A percentile compares a stretch with the other conserved stretches of the same genome.
Evolutionary conservation across 2,797 vertebrate genomes (phyloP).

Genomic region (Acomys russatus): DNA sequence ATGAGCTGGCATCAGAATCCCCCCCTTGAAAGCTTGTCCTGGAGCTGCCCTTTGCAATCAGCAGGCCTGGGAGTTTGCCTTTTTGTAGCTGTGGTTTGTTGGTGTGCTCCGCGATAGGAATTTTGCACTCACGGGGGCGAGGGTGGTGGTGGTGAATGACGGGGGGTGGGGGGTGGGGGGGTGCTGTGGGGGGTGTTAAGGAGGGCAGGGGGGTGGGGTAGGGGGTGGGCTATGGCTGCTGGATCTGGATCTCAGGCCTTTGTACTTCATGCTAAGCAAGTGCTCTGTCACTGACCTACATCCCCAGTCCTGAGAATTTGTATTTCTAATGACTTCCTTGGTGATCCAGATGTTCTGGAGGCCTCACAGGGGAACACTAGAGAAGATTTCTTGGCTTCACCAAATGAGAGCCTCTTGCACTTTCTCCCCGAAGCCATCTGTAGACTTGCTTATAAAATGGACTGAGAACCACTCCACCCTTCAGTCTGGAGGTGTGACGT

Average conservation of each 20-base stretch:
- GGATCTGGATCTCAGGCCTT: background rate
- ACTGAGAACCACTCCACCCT: background rate
- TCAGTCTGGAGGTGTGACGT: background rate
- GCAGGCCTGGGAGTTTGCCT: background rate
- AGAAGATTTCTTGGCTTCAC: background rate
- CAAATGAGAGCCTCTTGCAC: background rate
- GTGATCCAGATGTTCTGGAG: background rate
- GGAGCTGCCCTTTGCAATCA: slow-evolving; percentile 21
- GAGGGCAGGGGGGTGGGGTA: too few relatives aligned
- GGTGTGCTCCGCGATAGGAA: background rate
- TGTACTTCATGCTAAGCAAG: background rate
- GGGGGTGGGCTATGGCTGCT: background rate
- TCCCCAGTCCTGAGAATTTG: background rate
- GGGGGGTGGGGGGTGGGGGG: too few relatives aligned
- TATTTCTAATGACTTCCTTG: slow-evolving; percentile 38
- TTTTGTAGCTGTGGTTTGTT: background rate
- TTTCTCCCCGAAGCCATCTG: background rate
- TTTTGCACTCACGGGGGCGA: background rate
- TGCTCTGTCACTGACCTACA: background rate
- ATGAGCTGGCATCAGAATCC: background rate
- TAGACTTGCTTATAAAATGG: background rate
- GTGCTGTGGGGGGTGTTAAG: too few relatives aligned
- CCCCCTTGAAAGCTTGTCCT: background rate
- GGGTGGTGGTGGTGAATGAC: too few relatives aligned
- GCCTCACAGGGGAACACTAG: background rate